These are phyloP conservation scores for Calameuta filiformis DNA, from an alignment of 2,888 invertebrate species.

Conservation along the genomic window DNA sequence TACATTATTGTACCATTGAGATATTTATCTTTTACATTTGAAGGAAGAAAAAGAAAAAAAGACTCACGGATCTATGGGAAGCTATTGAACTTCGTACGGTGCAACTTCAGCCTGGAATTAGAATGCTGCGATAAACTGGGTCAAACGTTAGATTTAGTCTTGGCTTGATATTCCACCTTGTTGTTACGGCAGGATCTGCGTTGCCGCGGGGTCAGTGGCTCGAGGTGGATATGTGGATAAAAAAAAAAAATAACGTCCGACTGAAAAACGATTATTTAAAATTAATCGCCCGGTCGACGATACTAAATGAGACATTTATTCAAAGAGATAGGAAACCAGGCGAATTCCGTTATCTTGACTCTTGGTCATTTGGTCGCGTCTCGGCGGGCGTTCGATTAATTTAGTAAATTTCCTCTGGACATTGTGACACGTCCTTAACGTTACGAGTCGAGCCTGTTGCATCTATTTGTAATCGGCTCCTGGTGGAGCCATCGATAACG, in stretches of 20 bases:
- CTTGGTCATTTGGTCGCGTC: neutral
- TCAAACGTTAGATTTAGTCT: neutral
- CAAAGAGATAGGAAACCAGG: neutral
- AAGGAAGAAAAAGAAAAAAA: neutral
- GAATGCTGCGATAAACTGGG: neutral
- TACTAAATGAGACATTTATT: neutral
- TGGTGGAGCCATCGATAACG: neutral
- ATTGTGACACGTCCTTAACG: neutral
- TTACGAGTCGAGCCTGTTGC: neutral
- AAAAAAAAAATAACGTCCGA: neutral
- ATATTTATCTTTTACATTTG: neutral
- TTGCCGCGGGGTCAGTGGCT: neutral
- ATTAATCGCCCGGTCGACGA: neutral
- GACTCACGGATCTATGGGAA: neutral
- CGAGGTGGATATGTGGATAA: neutral
- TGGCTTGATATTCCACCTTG: neutral
- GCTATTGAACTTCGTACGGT: too few relatives aligned
- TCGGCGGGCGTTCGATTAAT: neutral
- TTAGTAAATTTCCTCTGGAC: neutral
- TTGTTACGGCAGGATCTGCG: neutral
- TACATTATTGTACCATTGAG: neutral
- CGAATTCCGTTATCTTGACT: neutral
- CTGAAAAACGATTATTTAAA: neutral
- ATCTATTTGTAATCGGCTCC: neutral
- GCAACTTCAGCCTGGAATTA: neutral